Percentiles rank a stretch among this genome's conserved stretches.
Evolutionary conservation across 2,113 vertebrate genomes (phyloP).

Genomic region (Channa argus): DNA sequence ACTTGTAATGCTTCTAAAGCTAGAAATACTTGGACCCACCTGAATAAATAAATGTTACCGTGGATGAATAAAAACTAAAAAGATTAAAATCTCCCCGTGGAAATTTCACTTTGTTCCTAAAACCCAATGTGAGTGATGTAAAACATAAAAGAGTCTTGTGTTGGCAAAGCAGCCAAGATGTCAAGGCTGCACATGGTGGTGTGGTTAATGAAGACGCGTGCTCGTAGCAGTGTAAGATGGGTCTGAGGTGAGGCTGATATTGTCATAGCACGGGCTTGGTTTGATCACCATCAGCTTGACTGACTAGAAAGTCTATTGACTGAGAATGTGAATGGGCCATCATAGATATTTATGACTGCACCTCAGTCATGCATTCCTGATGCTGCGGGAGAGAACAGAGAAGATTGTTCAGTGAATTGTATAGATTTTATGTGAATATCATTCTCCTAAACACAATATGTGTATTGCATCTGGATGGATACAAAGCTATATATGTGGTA

Average conservation of each 20-base stretch:
- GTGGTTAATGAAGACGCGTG: slow-evolving; percentile 18
- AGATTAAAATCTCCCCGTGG: slow-evolving; percentile 7
- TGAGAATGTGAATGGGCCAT: slow-evolving; percentile 47
- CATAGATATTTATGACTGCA: slow-evolving; percentile 57
- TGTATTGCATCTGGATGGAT: slow-evolving; percentile 5
- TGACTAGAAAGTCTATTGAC: slow-evolving; percentile 46
- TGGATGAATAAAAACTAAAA: slow-evolving; percentile 20
- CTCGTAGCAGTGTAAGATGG: background rate
- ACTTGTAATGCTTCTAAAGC: background rate
- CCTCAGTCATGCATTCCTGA: slow-evolving; percentile 38
- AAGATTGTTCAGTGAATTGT: slow-evolving; percentile 35
- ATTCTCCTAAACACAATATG: slow-evolving; percentile 19
- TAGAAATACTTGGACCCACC: background rate
- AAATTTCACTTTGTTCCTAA: slow-evolving; percentile 17
- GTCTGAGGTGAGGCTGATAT: slow-evolving; percentile 44
- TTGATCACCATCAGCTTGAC: slow-evolving; percentile 46
- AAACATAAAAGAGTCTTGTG: slow-evolving; percentile 24
- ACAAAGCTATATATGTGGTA: background rate
- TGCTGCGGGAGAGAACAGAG: slow-evolving; percentile 44
- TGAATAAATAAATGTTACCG: slow-evolving; percentile 22
- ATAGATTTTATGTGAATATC: slow-evolving; percentile 9
- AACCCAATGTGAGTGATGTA: slow-evolving; percentile 1
- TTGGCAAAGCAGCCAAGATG: slow-evolving; percentile 4
- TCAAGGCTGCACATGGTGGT: background rate
- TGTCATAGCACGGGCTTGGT: slow-evolving; percentile 50